phyloP scores from a whole-genome alignment of 2,797 vertebrate species.

The Lepidocolaptes lacrymiger region DNA sequence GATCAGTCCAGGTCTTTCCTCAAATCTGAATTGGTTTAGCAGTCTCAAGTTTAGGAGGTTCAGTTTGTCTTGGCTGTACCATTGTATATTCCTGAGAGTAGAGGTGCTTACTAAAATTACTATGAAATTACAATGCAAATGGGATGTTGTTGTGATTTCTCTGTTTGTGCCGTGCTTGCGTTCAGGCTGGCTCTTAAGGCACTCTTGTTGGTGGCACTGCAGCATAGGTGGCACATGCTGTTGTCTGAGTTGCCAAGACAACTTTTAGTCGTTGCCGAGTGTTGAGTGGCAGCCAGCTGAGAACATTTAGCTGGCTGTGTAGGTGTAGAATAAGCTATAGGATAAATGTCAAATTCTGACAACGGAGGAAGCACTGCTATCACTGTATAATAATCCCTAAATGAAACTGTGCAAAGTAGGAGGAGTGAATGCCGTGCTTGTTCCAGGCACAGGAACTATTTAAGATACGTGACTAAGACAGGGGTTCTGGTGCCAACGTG shows the following conservation, averaged over 20 bases:
- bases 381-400: neutral
- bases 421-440: neutral
- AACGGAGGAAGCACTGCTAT: neutral
- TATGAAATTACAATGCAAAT: neutral
- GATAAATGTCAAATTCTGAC: conserved; percentile 3
- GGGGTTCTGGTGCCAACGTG: neutral
- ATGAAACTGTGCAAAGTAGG: neutral
- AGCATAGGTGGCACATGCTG: neutral
- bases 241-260: neutral
- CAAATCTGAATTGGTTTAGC: neutral
- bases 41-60: neutral
- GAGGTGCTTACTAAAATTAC: neutral
- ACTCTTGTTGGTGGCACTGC: neutral
- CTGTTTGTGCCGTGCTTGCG: neutral
- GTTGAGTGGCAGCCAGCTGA: neutral
- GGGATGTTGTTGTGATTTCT: neutral
- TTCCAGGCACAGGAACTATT: conserved; percentile 20
- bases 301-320: neutral
- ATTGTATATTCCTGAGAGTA: neutral
- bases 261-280: neutral
- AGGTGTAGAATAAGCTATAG: conserved; percentile 30
- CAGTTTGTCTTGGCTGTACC: neutral
- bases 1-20: neutral
- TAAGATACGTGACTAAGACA: neutral
- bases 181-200: neutral